Percentiles rank a stretch among this genome's conserved stretches.
phyloP scores from a whole-genome alignment of 2,797 vertebrate species.

The Labroides dimidiatus region DNA sequence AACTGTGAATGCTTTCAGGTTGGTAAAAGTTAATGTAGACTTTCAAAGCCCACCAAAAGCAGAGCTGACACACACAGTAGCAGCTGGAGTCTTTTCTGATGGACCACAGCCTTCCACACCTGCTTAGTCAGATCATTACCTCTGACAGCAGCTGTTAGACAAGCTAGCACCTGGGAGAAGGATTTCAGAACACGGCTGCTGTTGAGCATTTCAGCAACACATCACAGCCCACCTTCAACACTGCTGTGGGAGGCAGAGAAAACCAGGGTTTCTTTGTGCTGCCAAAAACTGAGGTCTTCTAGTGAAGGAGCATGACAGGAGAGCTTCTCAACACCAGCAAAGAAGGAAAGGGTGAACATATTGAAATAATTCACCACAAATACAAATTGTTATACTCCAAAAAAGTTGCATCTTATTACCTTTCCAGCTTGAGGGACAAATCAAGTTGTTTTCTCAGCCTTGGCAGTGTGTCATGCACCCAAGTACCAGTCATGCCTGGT shows the following conservation, averaged over 20 bases:
- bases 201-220: constrained; percentile 40
- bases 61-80: constrained; percentile 15
- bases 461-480: constrained; percentile 38
- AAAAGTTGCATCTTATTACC: constrained; percentile 19
- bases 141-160: constrained; percentile 49
- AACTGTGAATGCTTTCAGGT: constrained; percentile 5
- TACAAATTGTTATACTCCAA: constrained; percentile 5
- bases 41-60: constrained; percentile 6
- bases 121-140: constrained; percentile 49
- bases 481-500: constrained; percentile 46
- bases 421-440: constrained; percentile 7
- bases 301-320: constrained; percentile 17
- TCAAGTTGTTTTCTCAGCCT: constrained; percentile 29
- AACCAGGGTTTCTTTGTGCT: constrained; percentile 22
- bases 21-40: not conserved
- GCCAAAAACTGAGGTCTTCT: constrained; percentile 13
- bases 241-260: constrained; percentile 37
- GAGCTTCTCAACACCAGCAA: not conserved
- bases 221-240: constrained; percentile 50
- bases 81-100: constrained; percentile 30
- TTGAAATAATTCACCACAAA: constrained; percentile 14
- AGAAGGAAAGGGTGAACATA: constrained; percentile 1
- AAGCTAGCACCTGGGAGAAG: constrained; percentile 49
- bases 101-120: constrained; percentile 35
- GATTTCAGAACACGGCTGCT: constrained; percentile 38